phyloP scores from a whole-genome alignment of 2,113 vertebrate genomes.

The Sinocyclocheilus maitianheensis region DNA sequence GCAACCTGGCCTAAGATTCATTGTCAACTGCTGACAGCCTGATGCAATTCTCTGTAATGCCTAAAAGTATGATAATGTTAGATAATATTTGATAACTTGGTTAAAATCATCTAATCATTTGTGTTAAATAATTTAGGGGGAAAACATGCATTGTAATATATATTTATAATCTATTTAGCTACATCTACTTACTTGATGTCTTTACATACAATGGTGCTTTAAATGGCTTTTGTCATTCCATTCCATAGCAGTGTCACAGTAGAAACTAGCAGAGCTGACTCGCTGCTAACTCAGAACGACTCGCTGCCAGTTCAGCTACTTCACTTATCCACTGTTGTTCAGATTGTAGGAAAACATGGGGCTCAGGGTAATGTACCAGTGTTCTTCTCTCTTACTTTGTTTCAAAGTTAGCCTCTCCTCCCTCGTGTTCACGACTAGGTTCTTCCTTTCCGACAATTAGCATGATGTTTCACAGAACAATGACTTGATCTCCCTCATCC shows the following conservation, averaged over 20 bases:
- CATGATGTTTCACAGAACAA: conserved; percentile 41
- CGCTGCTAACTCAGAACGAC: background rate
- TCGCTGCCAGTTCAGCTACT: background rate
- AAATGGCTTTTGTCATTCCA: background rate
- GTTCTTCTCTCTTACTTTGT: conserved; percentile 16
- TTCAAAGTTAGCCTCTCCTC: conserved; percentile 3
- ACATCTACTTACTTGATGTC: background rate
- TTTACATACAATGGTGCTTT: background rate
- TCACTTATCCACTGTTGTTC: background rate
- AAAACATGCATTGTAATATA: background rate
- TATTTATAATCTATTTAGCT: background rate
- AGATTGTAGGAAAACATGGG: background rate
- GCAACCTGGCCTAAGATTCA: conserved; percentile 17
- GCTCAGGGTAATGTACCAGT: background rate
- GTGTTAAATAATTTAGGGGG: background rate
- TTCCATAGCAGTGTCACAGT: background rate
- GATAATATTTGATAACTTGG: background rate
- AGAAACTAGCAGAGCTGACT: background rate
- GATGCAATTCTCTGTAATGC: conserved; percentile 11
- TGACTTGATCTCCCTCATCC: conserved; percentile 13
- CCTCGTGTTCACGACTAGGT: background rate
- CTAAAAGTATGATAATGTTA: background rate
- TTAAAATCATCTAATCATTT: background rate
- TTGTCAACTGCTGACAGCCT: background rate
- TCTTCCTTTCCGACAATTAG: conserved; percentile 28